phyloP scores from a whole-genome alignment of 2,113 vertebrate species.

The Chrysochloris asiatica region DNA sequence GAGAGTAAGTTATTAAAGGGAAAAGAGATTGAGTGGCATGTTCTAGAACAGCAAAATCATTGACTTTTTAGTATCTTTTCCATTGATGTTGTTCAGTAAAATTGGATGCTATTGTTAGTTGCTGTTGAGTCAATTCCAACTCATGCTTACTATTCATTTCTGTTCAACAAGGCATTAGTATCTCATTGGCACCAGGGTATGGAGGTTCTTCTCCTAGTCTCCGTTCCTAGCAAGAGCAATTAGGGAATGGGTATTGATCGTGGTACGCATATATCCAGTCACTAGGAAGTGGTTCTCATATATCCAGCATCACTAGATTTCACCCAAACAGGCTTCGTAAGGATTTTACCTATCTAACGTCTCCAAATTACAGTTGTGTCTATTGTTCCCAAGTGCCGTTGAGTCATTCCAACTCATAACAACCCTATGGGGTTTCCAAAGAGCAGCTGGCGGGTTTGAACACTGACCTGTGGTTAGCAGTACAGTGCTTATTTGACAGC shows the following conservation, averaged over 20 bases:
- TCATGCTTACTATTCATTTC: neutral
- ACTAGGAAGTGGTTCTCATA: neutral
- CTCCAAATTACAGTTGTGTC: neutral
- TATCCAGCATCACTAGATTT: neutral
- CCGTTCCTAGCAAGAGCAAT: neutral
- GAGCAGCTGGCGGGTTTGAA: too few relatives aligned
- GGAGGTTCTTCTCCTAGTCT: neutral
- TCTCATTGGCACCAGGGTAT: neutral
- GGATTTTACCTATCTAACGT: neutral
- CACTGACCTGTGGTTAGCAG: too few relatives aligned
- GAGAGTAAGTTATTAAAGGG: neutral
- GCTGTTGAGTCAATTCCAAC: neutral
- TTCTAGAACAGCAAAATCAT: neutral
- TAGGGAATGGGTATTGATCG: neutral
- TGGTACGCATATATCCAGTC: neutral
- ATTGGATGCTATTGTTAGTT: neutral
- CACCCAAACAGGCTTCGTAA: neutral
- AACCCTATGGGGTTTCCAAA: too few relatives aligned
- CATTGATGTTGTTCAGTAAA: constrained; percentile 20
- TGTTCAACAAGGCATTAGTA: neutral
- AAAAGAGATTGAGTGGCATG: neutral
- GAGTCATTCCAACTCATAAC: too few relatives aligned
- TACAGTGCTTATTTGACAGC: too few relatives aligned
- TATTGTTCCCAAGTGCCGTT: too few relatives aligned
- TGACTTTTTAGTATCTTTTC: constrained; percentile 2